Conservation (phyloP, 2,888 invertebrate genomes). For the Drosophila subquinaria region DNA sequence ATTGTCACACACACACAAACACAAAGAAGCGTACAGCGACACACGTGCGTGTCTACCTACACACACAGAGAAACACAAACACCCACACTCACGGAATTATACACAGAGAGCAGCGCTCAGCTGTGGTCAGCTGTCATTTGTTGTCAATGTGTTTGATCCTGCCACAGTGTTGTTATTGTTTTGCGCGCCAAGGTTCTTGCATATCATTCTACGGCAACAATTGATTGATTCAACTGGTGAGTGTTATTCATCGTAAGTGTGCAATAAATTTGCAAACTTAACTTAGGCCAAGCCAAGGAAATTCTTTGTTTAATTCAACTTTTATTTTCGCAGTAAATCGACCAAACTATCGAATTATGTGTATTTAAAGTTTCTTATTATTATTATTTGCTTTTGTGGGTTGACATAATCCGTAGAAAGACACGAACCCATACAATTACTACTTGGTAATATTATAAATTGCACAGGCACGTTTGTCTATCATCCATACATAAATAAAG, state of each 20-base stretch:
- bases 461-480: slow-evolving; percentile 36
- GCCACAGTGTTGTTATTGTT: slow-evolving; percentile 51
- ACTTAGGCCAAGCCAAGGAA: not conserved
- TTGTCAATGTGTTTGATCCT: slow-evolving; percentile 68
- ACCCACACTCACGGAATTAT: slow-evolving; percentile 19
- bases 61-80: slow-evolving; percentile 19
- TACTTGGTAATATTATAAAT: slow-evolving; percentile 24
- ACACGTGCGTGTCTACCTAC: slow-evolving; percentile 50
- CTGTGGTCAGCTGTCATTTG: slow-evolving; percentile 75
- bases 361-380: slow-evolving; percentile 6
- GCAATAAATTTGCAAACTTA: not conserved
- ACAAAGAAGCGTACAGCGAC: slow-evolving; percentile 32
- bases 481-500: slow-evolving; percentile 25
- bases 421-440: slow-evolving; percentile 21
- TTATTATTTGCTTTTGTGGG: slow-evolving; percentile 23
- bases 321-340: slow-evolving; percentile 52
- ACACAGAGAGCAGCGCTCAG: slow-evolving; percentile 53
- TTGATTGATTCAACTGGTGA: slow-evolving; percentile 52
- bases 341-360: slow-evolving; percentile 30
- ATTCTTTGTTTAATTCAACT: slow-evolving; percentile 36
- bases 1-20: slow-evolving; percentile 47
- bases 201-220: slow-evolving; percentile 28
- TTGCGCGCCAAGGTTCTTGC: slow-evolving; percentile 41
- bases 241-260: slow-evolving; percentile 27
- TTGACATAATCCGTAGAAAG: slow-evolving; percentile 37